phyloP scores from a whole-genome alignment of 2,888 invertebrate species.

The Resseliella maxima region DNA sequence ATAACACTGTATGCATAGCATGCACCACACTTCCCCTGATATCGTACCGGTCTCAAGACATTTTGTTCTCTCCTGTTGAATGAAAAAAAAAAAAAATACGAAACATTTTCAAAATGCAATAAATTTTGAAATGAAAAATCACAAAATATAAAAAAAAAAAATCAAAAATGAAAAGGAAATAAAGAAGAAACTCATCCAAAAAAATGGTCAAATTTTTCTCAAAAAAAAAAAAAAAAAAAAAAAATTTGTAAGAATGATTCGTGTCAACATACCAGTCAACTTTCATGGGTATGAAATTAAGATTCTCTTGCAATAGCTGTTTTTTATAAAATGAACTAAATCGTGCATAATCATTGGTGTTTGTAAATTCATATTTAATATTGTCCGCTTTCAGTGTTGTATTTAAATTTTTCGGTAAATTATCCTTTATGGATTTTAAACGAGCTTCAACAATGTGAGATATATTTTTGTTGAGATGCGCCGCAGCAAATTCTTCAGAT shows the following conservation, averaged over 20 bases:
- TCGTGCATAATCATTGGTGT: not conserved
- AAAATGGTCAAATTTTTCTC: too few relatives aligned
- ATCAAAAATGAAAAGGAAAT: too few relatives aligned
- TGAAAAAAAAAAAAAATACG: too few relatives aligned
- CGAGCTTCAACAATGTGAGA: constrained; percentile 36
- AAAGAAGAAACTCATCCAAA: too few relatives aligned
- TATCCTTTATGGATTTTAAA: constrained; percentile 58
- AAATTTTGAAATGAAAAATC: too few relatives aligned
- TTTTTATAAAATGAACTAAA: constrained; percentile 58
- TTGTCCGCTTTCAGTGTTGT: not conserved
- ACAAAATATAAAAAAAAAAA: too few relatives aligned
- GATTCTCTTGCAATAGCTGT: constrained; percentile 60
- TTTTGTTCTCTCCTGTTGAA: constrained; percentile 74
- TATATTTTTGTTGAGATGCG: constrained; percentile 67
- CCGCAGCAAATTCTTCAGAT: constrained; percentile 71
- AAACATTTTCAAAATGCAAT: not conserved
- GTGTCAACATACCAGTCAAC: constrained; percentile 72
- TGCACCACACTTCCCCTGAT: constrained; percentile 83
- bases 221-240: too few relatives aligned
- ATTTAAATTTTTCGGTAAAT: constrained; percentile 56
- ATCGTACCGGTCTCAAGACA: constrained; percentile 75
- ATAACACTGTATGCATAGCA: constrained; percentile 89
- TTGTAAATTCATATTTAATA: not conserved
- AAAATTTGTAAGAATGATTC: too few relatives aligned
- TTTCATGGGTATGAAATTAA: constrained; percentile 67